Evolutionary conservation across 2,888 invertebrate species (phyloP), one percentile per base, ranked within the genome.

Genomic region (Criorhina ranunculi): DNA sequence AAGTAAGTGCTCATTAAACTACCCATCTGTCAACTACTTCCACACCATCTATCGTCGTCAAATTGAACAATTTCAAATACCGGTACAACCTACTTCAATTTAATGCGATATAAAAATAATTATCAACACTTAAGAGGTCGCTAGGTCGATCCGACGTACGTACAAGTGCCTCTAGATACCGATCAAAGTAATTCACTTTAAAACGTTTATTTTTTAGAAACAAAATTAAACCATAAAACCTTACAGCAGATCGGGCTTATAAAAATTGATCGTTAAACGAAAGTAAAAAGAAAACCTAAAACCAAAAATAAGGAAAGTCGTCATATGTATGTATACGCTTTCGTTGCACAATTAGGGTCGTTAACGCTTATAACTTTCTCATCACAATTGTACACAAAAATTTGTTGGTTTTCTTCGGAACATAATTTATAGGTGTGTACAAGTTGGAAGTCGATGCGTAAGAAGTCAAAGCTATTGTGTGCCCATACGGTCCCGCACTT

Each of bases 301-400:
- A 44, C 6, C 33, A 55, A 64, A n/a, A 60, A 15, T 55, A 67
- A 77, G 51, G 67, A 77, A 77, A 77, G 76, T 53, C 24, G 1
- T 3, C 24, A 24, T 24, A 24, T n/a, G n/a, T n/a, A n/a, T n/a
- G n/a, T n/a, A 24, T 67, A 59, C 76, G 76, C 76, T 77, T 77
- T 77, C 76, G 42, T 77, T 77, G 76, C 15, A 59, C 76, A 77
- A 77, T 77, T 77, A 77, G 76, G 76, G 67, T 77, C 67, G 76
- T 67, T 60, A 77, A 67, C 67, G 60, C 37, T 37, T 49, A 57
- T 59, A 77, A 77, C 76, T 77, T 77, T 77, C 59, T 59, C 67
- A 5, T 24, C 60, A 51, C 55, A 72, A 59, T 60, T 59, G 46
- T 72, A 46, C 29, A 37, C 37, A 60, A 24, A 46, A 60, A 49